Base-by-base conservation (phyloP, 2,113 vertebrate species). In the Sinocyclocheilus grahami region DNA sequence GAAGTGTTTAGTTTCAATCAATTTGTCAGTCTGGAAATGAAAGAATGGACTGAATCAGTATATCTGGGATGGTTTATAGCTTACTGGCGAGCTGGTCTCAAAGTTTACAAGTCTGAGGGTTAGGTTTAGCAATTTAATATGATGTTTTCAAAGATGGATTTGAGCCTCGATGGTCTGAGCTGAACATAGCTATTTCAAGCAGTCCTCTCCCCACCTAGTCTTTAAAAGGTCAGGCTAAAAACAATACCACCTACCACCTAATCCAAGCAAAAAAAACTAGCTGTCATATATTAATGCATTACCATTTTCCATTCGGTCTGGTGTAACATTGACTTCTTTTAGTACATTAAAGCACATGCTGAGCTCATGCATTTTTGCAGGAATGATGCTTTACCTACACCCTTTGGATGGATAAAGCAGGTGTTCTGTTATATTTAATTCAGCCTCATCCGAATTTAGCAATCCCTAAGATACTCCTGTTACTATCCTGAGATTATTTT, bases 401-500 rank as follows among this genome's bases (percentile, higher is more conserved):
- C 51, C 39, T 86, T 5, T 55, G 60, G 69, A 85, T 78, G n/a
- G 58, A 71, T 39, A 76, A 69, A 87, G 85, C 87, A 90, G 72
- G 83, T 87, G 88, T 22, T 78, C 67, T 27, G 39, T 39, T 82
- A 48, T 84, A 88, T 87, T 89, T 91, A 92, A 88, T 88, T 76
- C 82, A 82, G 86, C 74, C 60, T n/a, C 33, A 18, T 86, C 92
- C 92, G 91, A 92, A 92, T 94, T 94, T 94, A 95, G 93, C 83
- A 72, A 91, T 87, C 89, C 89, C 63, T 84, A 85, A 89, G 88
- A 89, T 71, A 51, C 62, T 79, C 39, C 71, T 83, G 42, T 83
- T 82, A 82, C 89, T 86, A 89, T 89, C 86, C 86, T 53, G 87
- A 85, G 90, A 94, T 92, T 94, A 94, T 94, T 94, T 94, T 92